phyloP scores from a whole-genome alignment of 1,140 invertebrate genomes.

The Calliphora vicina region DNA sequence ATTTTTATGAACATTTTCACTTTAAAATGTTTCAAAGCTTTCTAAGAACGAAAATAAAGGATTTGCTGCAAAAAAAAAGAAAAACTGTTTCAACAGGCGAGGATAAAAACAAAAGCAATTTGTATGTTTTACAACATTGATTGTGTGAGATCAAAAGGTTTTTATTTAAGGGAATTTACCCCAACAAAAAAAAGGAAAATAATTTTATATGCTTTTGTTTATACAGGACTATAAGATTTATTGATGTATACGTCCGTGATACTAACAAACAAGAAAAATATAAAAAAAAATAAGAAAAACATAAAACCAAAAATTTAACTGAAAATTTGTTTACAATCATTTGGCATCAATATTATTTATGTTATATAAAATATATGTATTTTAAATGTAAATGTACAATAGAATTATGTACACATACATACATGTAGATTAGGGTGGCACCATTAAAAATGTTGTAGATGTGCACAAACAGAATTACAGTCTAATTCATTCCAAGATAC shows the following conservation, averaged over 20 bases:
- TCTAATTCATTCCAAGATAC: too few species aligned
- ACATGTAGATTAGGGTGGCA: neutral
- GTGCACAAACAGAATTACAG: too few species aligned
- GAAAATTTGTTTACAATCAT: slow-evolving; percentile 5
- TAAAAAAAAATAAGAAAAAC: neutral
- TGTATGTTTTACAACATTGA: neutral
- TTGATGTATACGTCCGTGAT: slow-evolving; percentile 36
- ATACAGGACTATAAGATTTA: slow-evolving; percentile 40
- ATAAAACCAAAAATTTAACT: neutral
- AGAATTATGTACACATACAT: neutral
- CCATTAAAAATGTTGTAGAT: too few species aligned
- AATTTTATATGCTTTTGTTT: slow-evolving; percentile 21
- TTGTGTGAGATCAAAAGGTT: neutral
- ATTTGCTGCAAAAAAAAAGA: neutral
- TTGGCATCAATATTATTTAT: neutral
- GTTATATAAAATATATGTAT: neutral
- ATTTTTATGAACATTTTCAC: neutral
- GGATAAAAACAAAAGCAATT: neutral
- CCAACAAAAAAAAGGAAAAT: neutral
- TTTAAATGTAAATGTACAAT: neutral
- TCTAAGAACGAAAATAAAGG: neutral
- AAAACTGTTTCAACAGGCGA: neutral
- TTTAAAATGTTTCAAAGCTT: neutral
- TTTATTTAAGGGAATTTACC: neutral
- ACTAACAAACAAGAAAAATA: neutral